Percentiles rank a stretch among this genome's conserved stretches.
These are phyloP conservation scores for Gambelia wislizenii DNA, from an alignment of 2,797 vertebrate genomes.

Conservation along the genomic window DNA sequence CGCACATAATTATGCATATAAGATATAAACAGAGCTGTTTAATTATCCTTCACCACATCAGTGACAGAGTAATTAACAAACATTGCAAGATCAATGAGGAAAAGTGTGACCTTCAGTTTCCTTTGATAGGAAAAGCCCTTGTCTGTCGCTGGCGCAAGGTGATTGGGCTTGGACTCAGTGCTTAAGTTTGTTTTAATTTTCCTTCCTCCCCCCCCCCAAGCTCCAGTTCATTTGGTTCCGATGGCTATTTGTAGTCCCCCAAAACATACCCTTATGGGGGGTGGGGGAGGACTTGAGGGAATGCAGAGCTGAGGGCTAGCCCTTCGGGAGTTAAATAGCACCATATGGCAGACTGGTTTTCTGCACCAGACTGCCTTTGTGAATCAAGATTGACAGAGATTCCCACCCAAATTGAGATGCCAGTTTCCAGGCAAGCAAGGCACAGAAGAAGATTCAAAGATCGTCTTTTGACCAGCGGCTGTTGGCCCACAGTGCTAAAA, in stretches of 20 bases:
- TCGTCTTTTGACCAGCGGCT: fast-evolving
- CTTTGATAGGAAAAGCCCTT: constrained; percentile 86
- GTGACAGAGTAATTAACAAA: constrained; percentile 99
- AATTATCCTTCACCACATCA: constrained; percentile 99
- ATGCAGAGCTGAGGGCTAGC: neutral
- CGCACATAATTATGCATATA: constrained; percentile 99
- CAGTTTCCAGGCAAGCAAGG: neutral
- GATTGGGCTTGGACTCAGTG: constrained; percentile 76
- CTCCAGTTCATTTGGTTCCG: neutral
- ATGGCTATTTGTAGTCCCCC: constrained; percentile 23
- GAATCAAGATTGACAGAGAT: constrained; percentile 26
- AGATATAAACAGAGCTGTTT: constrained; percentile 99
- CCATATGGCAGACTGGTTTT: constrained; percentile 20
- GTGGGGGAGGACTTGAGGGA: constrained; percentile 33
- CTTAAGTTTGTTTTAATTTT: constrained; percentile 70
- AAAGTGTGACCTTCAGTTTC: constrained; percentile 99
- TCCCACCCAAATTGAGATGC: constrained; percentile 18
- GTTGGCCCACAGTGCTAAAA: neutral
- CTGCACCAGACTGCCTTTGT: constrained; percentile 11
- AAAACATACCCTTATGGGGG: constrained; percentile 44
- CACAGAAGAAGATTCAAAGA: neutral
- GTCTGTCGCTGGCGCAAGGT: constrained; percentile 83
- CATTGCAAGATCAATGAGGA: constrained; percentile 99
- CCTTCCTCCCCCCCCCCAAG: neutral
- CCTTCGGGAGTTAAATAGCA: neutral